A percentile compares a stretch with the other conserved stretches of the same genome.
Conservation (phyloP, 2,888 invertebrate species). For the Octonoba sinensis region DNA sequence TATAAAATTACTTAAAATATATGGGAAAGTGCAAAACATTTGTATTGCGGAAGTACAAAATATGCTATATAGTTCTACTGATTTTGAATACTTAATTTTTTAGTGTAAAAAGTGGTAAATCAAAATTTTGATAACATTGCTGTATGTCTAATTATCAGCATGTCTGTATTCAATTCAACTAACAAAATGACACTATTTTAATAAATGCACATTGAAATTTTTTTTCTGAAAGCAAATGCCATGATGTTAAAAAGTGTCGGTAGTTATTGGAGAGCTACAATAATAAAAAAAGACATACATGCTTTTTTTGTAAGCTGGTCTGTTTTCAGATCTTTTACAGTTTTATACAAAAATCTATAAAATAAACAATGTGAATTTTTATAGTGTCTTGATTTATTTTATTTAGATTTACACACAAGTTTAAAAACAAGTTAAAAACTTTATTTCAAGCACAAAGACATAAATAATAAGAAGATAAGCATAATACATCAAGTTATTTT, state of each 20-base stretch:
- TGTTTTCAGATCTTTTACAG: constrained; percentile 12
- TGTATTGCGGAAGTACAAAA: too few species aligned
- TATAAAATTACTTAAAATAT: too few species aligned
- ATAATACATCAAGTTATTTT: constrained; percentile 41
- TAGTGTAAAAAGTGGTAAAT: too few species aligned
- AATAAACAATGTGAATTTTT: constrained; percentile 12
- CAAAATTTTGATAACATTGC: too few species aligned
- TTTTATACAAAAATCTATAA: constrained; percentile 23
- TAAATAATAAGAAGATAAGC: constrained; percentile 17
- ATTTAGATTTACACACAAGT: neutral
- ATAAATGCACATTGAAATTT: too few species aligned
- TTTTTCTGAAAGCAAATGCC: too few species aligned
- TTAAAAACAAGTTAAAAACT: constrained; percentile 35
- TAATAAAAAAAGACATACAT: neutral
- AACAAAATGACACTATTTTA: too few species aligned
- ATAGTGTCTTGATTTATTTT: neutral
- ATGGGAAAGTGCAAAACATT: too few species aligned
- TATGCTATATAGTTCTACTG: too few species aligned
- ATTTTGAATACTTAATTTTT: too few species aligned
- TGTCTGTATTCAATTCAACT: too few species aligned
- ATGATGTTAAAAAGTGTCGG: neutral
- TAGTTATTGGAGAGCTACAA: neutral
- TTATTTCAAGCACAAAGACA: constrained; percentile 42
- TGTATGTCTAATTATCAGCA: too few species aligned
- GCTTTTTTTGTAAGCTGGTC: constrained; percentile 18